Conservation (phyloP, 1,140 invertebrate genomes). For the Manduca sexta region DNA sequence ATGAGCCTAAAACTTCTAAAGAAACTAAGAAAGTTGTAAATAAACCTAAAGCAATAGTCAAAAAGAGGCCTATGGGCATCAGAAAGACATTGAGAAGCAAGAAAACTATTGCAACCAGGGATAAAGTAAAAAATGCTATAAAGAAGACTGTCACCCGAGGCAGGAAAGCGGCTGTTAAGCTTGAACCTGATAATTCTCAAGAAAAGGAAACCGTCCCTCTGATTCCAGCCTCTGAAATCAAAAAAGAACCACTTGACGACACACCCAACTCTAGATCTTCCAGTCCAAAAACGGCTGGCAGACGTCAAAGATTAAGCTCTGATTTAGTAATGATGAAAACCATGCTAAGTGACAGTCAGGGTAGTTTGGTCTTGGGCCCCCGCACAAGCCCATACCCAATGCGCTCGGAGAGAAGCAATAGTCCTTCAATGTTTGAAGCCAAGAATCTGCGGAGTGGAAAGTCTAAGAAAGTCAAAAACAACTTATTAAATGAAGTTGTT, state of each 20-base stretch:
- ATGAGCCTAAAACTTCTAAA: slow-evolving; percentile 61
- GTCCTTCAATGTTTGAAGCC: slow-evolving; percentile 55
- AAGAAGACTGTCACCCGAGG: slow-evolving; percentile 42
- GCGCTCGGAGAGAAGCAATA: slow-evolving; percentile 72
- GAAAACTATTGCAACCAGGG: slow-evolving; percentile 50
- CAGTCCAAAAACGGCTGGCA: slow-evolving; percentile 58
- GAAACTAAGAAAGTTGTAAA: slow-evolving; percentile 49
- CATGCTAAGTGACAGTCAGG: slow-evolving; percentile 53
- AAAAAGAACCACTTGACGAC: slow-evolving; percentile 62
- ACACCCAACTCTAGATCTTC: slow-evolving; percentile 61
- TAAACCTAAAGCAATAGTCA: slow-evolving; percentile 53
- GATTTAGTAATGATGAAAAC: slow-evolving; percentile 67
- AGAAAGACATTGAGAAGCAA: slow-evolving; percentile 62
- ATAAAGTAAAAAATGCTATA: slow-evolving; percentile 48
- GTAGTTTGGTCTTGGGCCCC: slow-evolving; percentile 48
- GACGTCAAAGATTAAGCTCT: slow-evolving; percentile 60
- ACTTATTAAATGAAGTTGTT: slow-evolving; percentile 69
- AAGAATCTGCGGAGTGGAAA: slow-evolving; percentile 79
- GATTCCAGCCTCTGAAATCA: slow-evolving; percentile 63
- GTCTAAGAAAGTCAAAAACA: slow-evolving; percentile 73
- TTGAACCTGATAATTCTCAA: slow-evolving; percentile 37
- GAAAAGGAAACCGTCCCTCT: slow-evolving; percentile 53
- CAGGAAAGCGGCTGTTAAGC: slow-evolving; percentile 44
- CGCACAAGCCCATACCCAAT: slow-evolving; percentile 73
- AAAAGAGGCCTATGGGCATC: slow-evolving; percentile 61